Conservation (phyloP, 2,113 vertebrate genomes). For the Colistium nudipinnis region DNA sequence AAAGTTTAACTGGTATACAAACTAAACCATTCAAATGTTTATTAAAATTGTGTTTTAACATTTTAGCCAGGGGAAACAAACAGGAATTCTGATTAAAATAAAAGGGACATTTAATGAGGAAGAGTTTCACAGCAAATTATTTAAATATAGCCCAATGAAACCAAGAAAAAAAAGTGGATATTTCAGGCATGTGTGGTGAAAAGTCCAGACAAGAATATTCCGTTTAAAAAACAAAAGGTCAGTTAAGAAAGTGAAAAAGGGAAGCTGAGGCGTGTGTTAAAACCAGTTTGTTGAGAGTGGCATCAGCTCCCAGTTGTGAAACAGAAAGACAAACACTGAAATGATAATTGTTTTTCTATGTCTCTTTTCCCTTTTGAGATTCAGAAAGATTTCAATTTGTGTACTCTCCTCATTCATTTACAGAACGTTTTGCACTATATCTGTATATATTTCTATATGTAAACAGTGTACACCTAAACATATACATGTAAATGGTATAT, state of each 20-base stretch:
- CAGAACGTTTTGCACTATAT: too few relatives aligned
- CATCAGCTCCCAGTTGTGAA: constrained; percentile 34
- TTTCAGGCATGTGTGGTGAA: background rate
- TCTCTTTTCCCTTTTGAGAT: constrained; percentile 28
- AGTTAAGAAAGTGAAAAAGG: constrained; percentile 32
- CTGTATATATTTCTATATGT: too few relatives aligned
- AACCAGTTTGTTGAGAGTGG: constrained; percentile 27
- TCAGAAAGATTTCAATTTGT: background rate
- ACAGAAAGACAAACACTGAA: constrained; percentile 23
- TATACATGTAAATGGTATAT: too few relatives aligned
- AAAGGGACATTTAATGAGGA: constrained; percentile 5
- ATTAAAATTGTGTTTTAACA: too few relatives aligned
- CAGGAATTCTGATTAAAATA: background rate
- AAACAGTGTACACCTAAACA: too few relatives aligned
- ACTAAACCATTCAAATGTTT: too few relatives aligned
- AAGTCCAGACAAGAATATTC: constrained; percentile 1
- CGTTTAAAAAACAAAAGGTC: background rate
- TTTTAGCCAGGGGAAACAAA: too few relatives aligned
- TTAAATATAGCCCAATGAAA: background rate
- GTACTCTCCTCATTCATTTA: background rate
- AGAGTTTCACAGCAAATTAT: background rate
- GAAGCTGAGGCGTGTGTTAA: constrained; percentile 15
- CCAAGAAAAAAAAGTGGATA: background rate
- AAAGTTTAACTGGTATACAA: too few relatives aligned
- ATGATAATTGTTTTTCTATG: background rate